Evolutionary conservation across 1,140 invertebrate genomes (phyloP), one percentile per base, ranked within the genome.

Genomic region (Drosophila lacteicornis): DNA sequence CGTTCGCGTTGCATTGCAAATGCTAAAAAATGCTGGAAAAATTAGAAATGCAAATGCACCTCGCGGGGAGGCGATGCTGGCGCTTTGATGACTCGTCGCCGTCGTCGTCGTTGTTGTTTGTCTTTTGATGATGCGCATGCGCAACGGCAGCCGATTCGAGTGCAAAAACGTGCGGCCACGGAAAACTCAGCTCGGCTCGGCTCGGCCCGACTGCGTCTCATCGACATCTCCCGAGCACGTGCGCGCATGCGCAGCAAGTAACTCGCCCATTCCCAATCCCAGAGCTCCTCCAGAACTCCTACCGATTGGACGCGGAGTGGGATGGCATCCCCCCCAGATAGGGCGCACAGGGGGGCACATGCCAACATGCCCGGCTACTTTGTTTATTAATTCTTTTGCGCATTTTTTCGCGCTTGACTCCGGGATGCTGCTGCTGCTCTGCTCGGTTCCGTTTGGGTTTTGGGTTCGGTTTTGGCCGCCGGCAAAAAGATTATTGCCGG

Each of bases 331-430:
- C 59, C 58, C 59, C 33, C 30, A n/a, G 59, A 49, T 53, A n/a
- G 30, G 51, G 13, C 12, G 33, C 17, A 36, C 33, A 22, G 5
- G 79, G 47, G 42, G 63, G 45, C 42, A 62, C 82, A 88, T 87
- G 85, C 84, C 84, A 84, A 81, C 84, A 90, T 90, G 84, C 84
- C 51, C 74, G 55, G 55, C 85, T 85, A 90, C 85, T 90, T 90
- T 90, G 85, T 90, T 90, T 90, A 90, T 88, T 90, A 88, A 90
- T 90, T 90, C 79, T 82, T 88, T 81, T 90, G 81, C 86, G 86
- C 82, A 90, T 90, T 85, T 90, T 90, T 90, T 90, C 84, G 85
- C 84, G 84, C 84, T 90, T 84, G 73, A 38, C 69, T 68, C 59
- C 46, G 65, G 49, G 47, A 46, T 47, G 63, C 40, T 55, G 62